Evolutionary conservation across 2,113 vertebrate species (phyloP).

Genomic region (Chrysochloris asiatica): DNA sequence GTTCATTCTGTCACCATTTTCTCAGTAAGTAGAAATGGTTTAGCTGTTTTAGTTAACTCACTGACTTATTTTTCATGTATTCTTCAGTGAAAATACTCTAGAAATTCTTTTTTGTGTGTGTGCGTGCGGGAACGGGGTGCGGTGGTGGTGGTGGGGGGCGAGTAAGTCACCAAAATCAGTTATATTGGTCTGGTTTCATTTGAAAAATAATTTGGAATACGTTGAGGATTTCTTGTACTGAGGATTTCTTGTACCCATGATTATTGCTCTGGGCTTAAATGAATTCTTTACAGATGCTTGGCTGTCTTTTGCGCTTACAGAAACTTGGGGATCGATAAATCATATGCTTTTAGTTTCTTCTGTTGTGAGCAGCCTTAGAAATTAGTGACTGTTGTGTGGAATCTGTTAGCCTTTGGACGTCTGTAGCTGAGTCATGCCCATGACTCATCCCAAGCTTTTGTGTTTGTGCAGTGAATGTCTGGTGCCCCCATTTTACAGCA

Average conservation of each 20-base stretch:
- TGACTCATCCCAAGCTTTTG: neutral
- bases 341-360: neutral
- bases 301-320: neutral
- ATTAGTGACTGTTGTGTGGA: neutral
- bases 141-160: conserved; percentile 5
- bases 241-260: neutral
- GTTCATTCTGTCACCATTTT: conserved; percentile 58
- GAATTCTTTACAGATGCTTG: neutral
- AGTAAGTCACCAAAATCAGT: neutral
- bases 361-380: neutral
- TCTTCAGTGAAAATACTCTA: neutral
- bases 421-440: neutral
- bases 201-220: conserved; percentile 7
- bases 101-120: neutral
- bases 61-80: neutral
- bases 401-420: neutral
- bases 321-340: neutral
- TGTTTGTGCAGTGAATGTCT: neutral
- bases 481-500: neutral
- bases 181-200: neutral
- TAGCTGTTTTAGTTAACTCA: conserved; percentile 34
- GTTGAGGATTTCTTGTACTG: neutral
- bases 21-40: neutral
- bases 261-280: neutral
- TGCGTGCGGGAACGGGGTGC: neutral